Percentiles rank a stretch among this genome's conserved stretches.
Conservation (phyloP, 2,113 vertebrate species). For the Alosa alosa region DNA sequence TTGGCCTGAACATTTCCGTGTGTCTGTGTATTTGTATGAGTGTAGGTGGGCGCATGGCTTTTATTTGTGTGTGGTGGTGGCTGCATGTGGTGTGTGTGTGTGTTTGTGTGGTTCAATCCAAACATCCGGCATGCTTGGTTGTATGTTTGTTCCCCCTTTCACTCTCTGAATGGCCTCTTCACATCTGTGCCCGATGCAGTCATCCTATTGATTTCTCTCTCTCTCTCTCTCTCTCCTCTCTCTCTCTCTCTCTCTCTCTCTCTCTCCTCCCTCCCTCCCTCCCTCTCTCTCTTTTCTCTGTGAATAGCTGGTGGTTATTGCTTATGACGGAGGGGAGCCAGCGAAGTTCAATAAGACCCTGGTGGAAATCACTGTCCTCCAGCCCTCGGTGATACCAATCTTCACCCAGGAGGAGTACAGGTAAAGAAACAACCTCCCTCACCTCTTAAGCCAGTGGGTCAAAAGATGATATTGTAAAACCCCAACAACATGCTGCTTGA, state of each 20-base stretch:
- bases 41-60: no score
- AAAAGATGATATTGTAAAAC: not conserved
- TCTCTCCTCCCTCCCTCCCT: no score
- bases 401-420: conserved; percentile 87
- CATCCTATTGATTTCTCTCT: not conserved
- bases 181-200: no score
- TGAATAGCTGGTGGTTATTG: conserved; percentile 82
- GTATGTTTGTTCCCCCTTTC: no score
- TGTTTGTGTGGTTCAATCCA: no score
- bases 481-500: not conserved
- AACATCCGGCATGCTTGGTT: no score
- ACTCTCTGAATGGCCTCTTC: no score
- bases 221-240: not conserved
- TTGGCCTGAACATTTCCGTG: no score
- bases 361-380: conserved; percentile 80
- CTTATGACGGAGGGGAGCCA: conserved; percentile 82
- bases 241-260: not conserved
- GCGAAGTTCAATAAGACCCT: conserved; percentile 77
- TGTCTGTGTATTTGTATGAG: no score
- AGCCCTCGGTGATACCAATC: conserved; percentile 84
- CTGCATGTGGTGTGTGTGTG: no score
- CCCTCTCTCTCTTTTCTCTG: no score
- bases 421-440: conserved; percentile 55
- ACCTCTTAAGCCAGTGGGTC: not conserved
- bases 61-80: no score